Evolutionary conservation across 2,888 invertebrate genomes (phyloP).

Genomic region (Andrena camellia): DNA sequence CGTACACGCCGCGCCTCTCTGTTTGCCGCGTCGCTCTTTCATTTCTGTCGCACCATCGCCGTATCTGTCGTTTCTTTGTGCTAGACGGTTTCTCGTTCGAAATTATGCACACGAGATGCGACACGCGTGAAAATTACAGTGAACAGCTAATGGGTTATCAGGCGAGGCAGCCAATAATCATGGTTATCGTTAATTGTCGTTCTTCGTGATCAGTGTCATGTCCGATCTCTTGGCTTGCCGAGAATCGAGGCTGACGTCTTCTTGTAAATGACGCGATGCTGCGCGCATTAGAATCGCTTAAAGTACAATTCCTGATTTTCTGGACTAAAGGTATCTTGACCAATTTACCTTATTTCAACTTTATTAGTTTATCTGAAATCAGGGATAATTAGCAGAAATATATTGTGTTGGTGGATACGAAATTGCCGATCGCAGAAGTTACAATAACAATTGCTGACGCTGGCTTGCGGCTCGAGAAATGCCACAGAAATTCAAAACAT

Average conservation of each 20-base stretch:
- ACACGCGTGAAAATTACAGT: conserved; percentile 7
- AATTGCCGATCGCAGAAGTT: too few relatives aligned
- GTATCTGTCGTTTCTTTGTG: conserved; percentile 18
- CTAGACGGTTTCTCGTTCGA: conserved; percentile 13
- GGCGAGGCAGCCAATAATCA: conserved; percentile 3
- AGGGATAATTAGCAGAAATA: too few relatives aligned
- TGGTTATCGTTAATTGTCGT: conserved; percentile 5
- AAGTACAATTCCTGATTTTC: too few relatives aligned
- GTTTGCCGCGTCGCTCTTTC: conserved; percentile 32
- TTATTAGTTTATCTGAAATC: too few relatives aligned
- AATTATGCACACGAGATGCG: conserved; percentile 11
- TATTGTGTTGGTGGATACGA: too few relatives aligned
- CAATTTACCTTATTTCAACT: too few relatives aligned
- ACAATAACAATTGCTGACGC: too few relatives aligned
- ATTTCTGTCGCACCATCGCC: conserved; percentile 26
- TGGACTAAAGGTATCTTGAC: too few relatives aligned
- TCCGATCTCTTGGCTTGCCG: neutral
- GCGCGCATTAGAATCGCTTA: neutral
- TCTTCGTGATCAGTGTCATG: neutral
- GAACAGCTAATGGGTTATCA: neutral
- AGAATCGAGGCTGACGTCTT: neutral
- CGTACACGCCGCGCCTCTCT: conserved; percentile 10
- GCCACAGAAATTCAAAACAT: too few relatives aligned
- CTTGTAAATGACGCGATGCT: neutral
- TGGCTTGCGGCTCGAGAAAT: too few relatives aligned